A percentile compares a stretch with the other conserved stretches of the same genome.
These are phyloP conservation scores for Hydractinia echinata DNA, from an alignment of 30 jellyfish, hydroid and myxozoan species.

Conservation along the genomic window DNA sequence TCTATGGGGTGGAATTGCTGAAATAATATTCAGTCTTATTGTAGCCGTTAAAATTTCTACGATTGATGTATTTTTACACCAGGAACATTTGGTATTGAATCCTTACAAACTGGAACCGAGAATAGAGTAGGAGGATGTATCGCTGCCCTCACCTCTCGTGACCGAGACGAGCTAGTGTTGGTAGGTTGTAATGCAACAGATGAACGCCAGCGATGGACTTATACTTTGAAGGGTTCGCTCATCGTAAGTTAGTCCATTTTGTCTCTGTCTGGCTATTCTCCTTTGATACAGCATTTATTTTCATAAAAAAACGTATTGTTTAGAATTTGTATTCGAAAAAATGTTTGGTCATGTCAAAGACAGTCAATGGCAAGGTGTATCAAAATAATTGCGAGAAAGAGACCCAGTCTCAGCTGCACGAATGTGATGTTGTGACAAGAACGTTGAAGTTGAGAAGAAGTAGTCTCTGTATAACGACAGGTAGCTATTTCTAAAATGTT, in stretches of 20 bases:
- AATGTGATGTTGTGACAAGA: conserved; percentile 78
- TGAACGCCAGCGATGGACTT: conserved; percentile 85
- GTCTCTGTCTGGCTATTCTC: background rate
- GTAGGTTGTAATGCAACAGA: conserved; percentile 83
- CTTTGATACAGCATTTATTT: background rate
- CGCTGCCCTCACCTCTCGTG: conserved; percentile 43
- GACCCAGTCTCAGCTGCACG: conserved; percentile 44
- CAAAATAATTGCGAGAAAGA: conserved; percentile 67
- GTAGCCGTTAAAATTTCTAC: too few relatives aligned
- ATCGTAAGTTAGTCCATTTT: conserved; percentile 49
- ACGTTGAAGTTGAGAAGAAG: conserved; percentile 76
- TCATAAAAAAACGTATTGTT: background rate
- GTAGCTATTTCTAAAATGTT: conserved; percentile 5
- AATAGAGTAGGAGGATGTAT: conserved; percentile 79
- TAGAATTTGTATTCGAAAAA: conserved; percentile 73
- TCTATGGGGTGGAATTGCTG: too few relatives aligned
- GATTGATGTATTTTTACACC: background rate
- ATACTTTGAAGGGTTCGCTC: conserved; percentile 74
- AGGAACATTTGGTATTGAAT: conserved; percentile 96
- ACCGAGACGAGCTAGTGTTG: conserved; percentile 45
- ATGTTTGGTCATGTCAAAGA: conserved; percentile 59
- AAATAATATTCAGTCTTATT: too few relatives aligned
- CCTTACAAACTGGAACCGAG: conserved; percentile 70
- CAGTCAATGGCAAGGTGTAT: conserved; percentile 41
- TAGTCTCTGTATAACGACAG: conserved; percentile 68